Evolutionary conservation across 2,113 vertebrate species (phyloP), one percentile per base, ranked within the genome.

Genomic region (Callithrix jacchus): DNA sequence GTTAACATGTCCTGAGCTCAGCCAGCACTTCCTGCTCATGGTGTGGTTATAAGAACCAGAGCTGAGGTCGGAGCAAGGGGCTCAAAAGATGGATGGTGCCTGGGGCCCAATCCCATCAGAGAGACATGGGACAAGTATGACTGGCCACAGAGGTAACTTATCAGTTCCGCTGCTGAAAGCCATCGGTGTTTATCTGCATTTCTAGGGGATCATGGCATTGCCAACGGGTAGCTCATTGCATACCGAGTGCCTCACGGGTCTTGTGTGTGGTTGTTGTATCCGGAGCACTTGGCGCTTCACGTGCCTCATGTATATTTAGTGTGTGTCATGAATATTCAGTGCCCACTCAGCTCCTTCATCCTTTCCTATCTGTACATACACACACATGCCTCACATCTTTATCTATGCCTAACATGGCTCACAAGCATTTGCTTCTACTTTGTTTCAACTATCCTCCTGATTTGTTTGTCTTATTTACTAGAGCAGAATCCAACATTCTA

Each of bases 251-350:
- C 70, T 90, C 23, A 0, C 4, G 42, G 32, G 30, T 37, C 81
- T 86, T 12, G 2, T 30, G 5, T 14, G 4, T 30, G 40, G 85
- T 45, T 58, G 40, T n/a, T 11, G n/a, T 17, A 18, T 13, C 71
- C n/a, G 40, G 89, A 87, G n/a, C 70, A 73, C 40, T 68, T 70
- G 73, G 18, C 81, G 76, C 30, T 49, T 76, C 49, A 1, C 2
- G 7, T 10, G 45, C 17, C 84, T 94, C 88, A 35, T 70, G 81
- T 23, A 90, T 95, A 94, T 94, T 96, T 85, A 92, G 45, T 68
- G 21, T 7, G 6, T 64, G 6, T 89, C 54, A 64, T 84, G 84
- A 95, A 96, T 95, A 95, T 94, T 90, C 86, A 82, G n/a, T 9
- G 58, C 7, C 85, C 35, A 1, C 40, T 91, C 68, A 14, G 52